Base-by-base conservation (phyloP, 2,888 invertebrate genomes). In the Apamea sordens region DNA sequence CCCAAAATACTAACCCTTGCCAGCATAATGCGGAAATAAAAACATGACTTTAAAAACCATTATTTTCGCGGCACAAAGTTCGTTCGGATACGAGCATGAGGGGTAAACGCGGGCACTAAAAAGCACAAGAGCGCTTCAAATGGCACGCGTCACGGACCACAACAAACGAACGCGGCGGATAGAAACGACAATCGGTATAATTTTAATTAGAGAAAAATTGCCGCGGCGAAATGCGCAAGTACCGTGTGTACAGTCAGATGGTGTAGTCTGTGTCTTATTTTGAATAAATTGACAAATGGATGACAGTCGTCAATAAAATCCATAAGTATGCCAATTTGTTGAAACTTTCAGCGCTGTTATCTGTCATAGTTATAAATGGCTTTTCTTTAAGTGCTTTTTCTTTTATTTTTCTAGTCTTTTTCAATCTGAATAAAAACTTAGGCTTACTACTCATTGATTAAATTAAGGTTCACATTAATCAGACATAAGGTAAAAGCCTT, bases 161-260 rank as follows among this genome's bases (percentile, higher is more conserved):
- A 95, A 96, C 96, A 96, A 96, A 96, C 96, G 95, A 93, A 93
- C 92, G 94, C 93, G 93, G 92, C 90, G 89, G 86, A 91, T 89
- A 89, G 88, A 91, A 90, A 95, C 95, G 95, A 97, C 97, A 97
- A 96, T 97, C 95, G 94, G 93, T 92, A 96, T 96, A 95, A 96
- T 96, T 97, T 97, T 96, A 97, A 97, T 97, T 97, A 96, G 96
- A 96, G 96, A 96, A 97, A 97, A 96, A 96, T 94, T 95, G 94
- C 95, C 93, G 94, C 91, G 87, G 93, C 90, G 90, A 96, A 96
- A 94, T 95, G 95, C 92, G 91, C 95, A 95, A 93, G 92, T 89
- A 67, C 59, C 81, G 86, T 84, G 85, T 68, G 92, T 87, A 94
- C 86, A 88, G 94, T 91, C 90, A 84, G 92, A 88, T 77, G 70